phyloP scores from a whole-genome alignment of 2,113 vertebrate species.

The Vulpes ferrilata region DNA sequence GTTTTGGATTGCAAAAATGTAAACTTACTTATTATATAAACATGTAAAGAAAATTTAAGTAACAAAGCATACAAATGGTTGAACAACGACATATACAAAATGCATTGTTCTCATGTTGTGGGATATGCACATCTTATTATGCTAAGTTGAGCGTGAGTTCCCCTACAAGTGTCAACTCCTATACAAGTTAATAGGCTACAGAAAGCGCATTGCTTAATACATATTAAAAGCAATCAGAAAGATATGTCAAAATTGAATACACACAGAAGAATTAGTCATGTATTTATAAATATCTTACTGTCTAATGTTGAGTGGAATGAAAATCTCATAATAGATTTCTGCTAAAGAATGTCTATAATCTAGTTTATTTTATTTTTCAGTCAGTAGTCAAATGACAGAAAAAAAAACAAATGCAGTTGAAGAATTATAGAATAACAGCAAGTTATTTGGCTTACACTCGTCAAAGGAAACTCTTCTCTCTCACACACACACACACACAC shows the following conservation, averaged over 20 bases:
- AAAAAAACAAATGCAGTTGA: neutral
- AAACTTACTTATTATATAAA: neutral
- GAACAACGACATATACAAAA: neutral
- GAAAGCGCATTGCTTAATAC: neutral
- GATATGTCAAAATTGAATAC: neutral
- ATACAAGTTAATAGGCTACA: neutral
- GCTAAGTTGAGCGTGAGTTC: neutral
- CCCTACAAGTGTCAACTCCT: neutral
- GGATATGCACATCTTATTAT: neutral
- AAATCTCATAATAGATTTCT: neutral
- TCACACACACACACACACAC: neutral
- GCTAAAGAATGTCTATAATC: conserved; percentile 20
- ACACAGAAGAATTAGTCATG: neutral
- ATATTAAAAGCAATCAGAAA: neutral
- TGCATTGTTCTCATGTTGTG: neutral
- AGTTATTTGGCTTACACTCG: neutral
- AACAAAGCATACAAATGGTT: neutral
- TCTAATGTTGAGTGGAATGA: neutral
- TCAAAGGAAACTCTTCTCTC: neutral
- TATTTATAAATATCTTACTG: neutral
- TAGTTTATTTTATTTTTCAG: conserved; percentile 4
- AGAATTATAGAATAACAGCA: neutral
- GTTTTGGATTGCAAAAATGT: neutral
- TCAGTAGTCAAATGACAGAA: neutral
- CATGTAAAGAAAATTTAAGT: neutral